Evolutionary conservation across 2,113 vertebrate genomes (phyloP), one percentile per base, ranked within the genome.

Genomic region (Aegotheles bennettii): DNA sequence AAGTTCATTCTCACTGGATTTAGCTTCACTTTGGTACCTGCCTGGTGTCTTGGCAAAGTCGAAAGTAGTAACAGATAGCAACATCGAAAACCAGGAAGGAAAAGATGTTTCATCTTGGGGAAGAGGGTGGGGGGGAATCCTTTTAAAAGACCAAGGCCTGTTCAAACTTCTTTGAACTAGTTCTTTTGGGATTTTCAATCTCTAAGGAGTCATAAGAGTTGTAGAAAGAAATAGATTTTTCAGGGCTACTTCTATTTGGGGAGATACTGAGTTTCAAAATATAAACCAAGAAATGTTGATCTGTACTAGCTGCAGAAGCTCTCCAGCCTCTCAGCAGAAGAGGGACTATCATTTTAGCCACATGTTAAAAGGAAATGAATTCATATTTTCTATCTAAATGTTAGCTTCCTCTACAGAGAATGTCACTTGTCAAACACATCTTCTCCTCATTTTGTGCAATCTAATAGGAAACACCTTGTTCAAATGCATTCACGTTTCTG

Each of bases 331-430:
- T 85, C 28, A 60, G 42, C 47, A 70, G 28, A 38, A 67, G 48
- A 47, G 17, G 5, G 11, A 17, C 56, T 90, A 63, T 96, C 60
- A 0, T 70, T 88, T 54, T 74, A 81, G 56, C 83, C 86, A 93
- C 24, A 81, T 77, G 83, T 78, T 95, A 25, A 51, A n/a, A 92
- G 95, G 93, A 95, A 96, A 73, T 93, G 85, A 95, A 54, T 95
- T 90, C 51, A 63, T 84, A 81, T 87, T 95, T 94, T 94, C 83
- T 89, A 60, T 84, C 68, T 68, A 59, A 86, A 70, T 56, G 60
- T 75, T 75, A 60, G 36, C 85, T 96, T 93, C 90, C 88, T 90
- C 35, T 81, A 3, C n/a, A 88, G 68, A 80, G 91, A 81, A 64
- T 95, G 56, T 60, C 61, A 92, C 65, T 89, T 71, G 76, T 91